A percentile compares a stretch with the other conserved stretches of the same genome.
phyloP scores from a whole-genome alignment of 1,140 invertebrate species.

The Drosophila aff. region DNA sequence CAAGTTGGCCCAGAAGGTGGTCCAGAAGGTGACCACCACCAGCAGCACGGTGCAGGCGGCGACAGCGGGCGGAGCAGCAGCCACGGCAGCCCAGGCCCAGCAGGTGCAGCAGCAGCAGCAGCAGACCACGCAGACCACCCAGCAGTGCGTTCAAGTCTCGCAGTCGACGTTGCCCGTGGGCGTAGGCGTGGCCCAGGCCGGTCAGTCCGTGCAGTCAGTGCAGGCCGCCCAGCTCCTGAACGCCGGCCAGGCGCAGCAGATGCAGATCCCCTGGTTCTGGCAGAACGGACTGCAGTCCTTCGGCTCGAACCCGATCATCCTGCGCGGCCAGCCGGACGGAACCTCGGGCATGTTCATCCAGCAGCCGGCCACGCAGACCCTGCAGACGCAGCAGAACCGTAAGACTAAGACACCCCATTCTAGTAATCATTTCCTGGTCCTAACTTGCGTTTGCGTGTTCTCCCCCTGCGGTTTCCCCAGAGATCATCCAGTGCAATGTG shows the following conservation, averaged over 20 bases:
- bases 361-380: conserved; percentile 88
- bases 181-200: conserved; percentile 85
- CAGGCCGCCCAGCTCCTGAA: conserved; percentile 87
- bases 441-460: neutral
- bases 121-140: conserved; percentile 84
- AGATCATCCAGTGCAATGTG: conserved; percentile 84
- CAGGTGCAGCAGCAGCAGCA: conserved; percentile 69
- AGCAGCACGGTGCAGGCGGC: conserved; percentile 80
- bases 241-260: conserved; percentile 87
- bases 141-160: conserved; percentile 89
- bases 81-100: conserved; percentile 45
- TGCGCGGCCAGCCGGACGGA: conserved; percentile 91
- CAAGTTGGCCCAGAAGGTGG: conserved; percentile 87
- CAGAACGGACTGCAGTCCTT: conserved; percentile 89
- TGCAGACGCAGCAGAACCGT: conserved; percentile 84
- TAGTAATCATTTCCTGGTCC: conserved; percentile 29
- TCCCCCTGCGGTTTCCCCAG: conserved; percentile 29
- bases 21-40: conserved; percentile 86
- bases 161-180: conserved; percentile 87
- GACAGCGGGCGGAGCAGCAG: conserved; percentile 31
- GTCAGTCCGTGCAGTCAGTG: conserved; percentile 7
- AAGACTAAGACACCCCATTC: conserved; percentile 38
- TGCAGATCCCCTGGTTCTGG: conserved; percentile 89
- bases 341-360: conserved; percentile 92
- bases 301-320: conserved; percentile 93